These are phyloP conservation scores for Petrocephalus sullivani DNA, from an alignment of 2,797 vertebrate genomes.

Conservation along the genomic window DNA sequence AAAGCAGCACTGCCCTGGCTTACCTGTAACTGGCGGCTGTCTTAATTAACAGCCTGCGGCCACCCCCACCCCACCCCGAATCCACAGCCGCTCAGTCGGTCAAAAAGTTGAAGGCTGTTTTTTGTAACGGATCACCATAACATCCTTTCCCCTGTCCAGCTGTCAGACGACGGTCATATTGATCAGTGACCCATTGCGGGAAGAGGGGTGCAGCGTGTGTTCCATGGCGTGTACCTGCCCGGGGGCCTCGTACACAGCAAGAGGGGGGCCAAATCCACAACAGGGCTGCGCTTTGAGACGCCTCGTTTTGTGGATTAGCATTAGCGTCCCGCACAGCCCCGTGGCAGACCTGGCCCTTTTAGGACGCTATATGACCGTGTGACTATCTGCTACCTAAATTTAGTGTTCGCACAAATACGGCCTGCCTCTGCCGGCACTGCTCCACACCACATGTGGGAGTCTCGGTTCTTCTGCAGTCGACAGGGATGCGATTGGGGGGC, in stretches of 20 bases:
- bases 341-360: background rate
- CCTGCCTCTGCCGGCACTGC: background rate
- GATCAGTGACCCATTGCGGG: conserved; percentile 26
- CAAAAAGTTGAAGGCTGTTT: too few relatives aligned
- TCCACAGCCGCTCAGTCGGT: conserved; percentile 21
- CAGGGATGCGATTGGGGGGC: background rate
- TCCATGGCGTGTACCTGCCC: background rate
- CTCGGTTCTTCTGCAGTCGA: background rate
- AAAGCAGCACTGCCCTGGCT: conserved; percentile 44
- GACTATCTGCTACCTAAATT: background rate
- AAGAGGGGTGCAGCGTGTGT: background rate
- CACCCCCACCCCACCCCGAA: conserved; percentile 34
- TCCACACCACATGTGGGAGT: background rate
- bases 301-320: background rate
- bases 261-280: background rate
- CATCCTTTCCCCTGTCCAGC: background rate
- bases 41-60: conserved; percentile 49
- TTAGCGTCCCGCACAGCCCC: too few relatives aligned
- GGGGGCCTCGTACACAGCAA: background rate
- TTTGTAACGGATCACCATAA: background rate
- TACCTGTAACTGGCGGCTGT: conserved; percentile 57
- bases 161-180: conserved; percentile 42
- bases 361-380: background rate
- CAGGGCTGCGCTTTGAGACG: background rate
- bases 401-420: background rate